Evolutionary conservation across 2,797 vertebrate genomes (phyloP), one percentile per base, ranked within the genome.

Genomic region (Bradypus variegatus): DNA sequence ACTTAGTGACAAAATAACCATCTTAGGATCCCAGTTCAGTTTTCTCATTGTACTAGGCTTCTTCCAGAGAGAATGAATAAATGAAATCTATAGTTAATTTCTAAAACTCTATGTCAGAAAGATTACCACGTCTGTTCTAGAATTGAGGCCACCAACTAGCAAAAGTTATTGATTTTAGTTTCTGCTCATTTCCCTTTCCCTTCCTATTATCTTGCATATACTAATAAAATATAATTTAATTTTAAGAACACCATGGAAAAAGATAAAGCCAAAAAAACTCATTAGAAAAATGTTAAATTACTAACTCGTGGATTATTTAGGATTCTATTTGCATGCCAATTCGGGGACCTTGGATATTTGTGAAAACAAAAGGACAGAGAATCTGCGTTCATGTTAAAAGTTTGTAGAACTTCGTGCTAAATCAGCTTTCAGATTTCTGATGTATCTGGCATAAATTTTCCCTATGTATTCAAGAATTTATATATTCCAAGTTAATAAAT

Each of bases 81-180:
- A 55, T 79, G 67, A 67, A 90, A 64, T 31, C 33, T 75, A 13
- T 45, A 53, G 62, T 85, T 93, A 80, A 94, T 83, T 93, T 89
- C 48, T 84, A 73, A 91, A 67, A 70, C 25, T 83, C 29, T 25
- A 77, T 64, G 36, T 25, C 53, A 50, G 29, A 58, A 73, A 70
- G 5, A 65, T 82, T 12, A 78, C 5, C 23, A 79, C n/a, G 6
- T 64, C 27, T 36, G 7, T 38, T 45, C 5, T 86, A 41, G 31
- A 78, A 38, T 1, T 78, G 23, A 18, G 88, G 29, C 50, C 69
- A 19, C 13, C 27, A 73, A 90, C 27, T 73, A 72, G 36, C 60
- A 16, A 65, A 69, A 64, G 48, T 75, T 36, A 11, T 6, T 67
- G 53, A 53, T 90, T 81, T 23, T 6, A 33, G 13, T 45, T 77